Evolutionary conservation across 2,888 invertebrate genomes (phyloP).

Genomic region (Scelioninae gen. 1): DNA sequence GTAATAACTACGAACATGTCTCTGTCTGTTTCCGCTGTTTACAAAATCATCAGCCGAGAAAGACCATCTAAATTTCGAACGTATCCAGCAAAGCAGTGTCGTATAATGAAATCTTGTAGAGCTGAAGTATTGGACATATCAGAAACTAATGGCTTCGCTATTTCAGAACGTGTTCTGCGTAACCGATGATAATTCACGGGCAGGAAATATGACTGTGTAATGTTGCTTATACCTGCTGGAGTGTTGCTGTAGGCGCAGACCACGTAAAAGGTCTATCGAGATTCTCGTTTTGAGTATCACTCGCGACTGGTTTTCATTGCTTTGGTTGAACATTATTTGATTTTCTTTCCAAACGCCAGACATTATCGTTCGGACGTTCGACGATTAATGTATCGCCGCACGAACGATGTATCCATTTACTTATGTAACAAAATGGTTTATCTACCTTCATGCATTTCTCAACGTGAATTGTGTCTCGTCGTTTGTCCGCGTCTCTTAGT

Average conservation of each 20-base stretch:
- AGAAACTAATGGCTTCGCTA: slow-evolving; percentile 66
- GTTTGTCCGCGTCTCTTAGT: slow-evolving; percentile 46
- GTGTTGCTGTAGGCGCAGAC: slow-evolving; percentile 63
- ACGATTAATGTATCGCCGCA: slow-evolving; percentile 65
- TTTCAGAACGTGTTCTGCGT: slow-evolving; percentile 62
- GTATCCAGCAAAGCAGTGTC: slow-evolving; percentile 22
- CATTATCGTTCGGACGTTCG: slow-evolving; percentile 62
- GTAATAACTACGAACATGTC: not conserved
- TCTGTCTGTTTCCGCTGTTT: slow-evolving; percentile 6
- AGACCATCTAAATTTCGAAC: slow-evolving; percentile 36
- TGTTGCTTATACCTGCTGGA: slow-evolving; percentile 49
- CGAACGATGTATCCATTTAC: slow-evolving; percentile 65
- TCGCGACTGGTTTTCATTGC: slow-evolving; percentile 68
- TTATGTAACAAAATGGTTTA: slow-evolving; percentile 64
- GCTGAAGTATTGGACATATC: slow-evolving; percentile 58
- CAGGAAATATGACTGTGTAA: slow-evolving; percentile 68
- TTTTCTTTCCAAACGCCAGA: slow-evolving; percentile 62
- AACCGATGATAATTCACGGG: slow-evolving; percentile 67
- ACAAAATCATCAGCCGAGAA: slow-evolving; percentile 25
- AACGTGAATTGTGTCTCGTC: slow-evolving; percentile 50
- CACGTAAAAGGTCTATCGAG: slow-evolving; percentile 61
- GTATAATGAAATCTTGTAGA: slow-evolving; percentile 42
- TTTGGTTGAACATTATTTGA: slow-evolving; percentile 63
- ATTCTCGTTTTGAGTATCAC: slow-evolving; percentile 63
- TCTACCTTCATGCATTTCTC: slow-evolving; percentile 36